Conservation (phyloP, 2,797 vertebrate genomes). For the Gallinago nigripennis region DNA sequence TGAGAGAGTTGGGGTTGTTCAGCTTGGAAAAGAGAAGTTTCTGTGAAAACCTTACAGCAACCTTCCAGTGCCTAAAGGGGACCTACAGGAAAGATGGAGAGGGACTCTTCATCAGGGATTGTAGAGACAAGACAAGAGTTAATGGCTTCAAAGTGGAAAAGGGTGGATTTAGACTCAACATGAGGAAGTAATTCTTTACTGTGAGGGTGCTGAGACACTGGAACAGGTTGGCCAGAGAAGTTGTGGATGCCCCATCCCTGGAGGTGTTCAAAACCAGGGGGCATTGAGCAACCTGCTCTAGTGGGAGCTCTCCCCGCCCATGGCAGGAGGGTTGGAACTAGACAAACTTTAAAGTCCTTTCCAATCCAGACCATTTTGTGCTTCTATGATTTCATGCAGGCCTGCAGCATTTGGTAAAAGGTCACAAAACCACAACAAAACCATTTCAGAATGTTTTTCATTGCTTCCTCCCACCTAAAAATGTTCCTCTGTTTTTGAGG, state of each 20-base stretch:
- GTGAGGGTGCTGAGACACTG: background rate
- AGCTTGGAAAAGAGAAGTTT: too few species aligned
- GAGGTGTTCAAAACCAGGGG: background rate
- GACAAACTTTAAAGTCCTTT: background rate
- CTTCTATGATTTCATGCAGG: background rate
- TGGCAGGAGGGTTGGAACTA: background rate
- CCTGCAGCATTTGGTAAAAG: background rate
- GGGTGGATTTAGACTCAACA: background rate
- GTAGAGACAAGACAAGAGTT: background rate
- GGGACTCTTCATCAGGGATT: too few species aligned
- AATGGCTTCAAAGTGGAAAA: background rate
- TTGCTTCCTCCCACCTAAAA: constrained; percentile 40
- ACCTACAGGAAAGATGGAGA: too few species aligned
- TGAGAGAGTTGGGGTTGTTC: too few species aligned
- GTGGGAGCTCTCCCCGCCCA: background rate
- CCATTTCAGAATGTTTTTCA: constrained; percentile 19
- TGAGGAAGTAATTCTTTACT: background rate
- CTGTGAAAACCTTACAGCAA: too few species aligned
- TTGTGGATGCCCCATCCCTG: background rate
- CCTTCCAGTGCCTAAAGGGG: too few species aligned
- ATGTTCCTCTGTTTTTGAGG: background rate
- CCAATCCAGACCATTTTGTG: background rate
- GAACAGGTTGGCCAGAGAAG: background rate
- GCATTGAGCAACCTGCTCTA: background rate
- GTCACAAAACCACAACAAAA: constrained; percentile 48